Conservation (phyloP, 2,888 invertebrate species). For the Clanis bilineata region DNA sequence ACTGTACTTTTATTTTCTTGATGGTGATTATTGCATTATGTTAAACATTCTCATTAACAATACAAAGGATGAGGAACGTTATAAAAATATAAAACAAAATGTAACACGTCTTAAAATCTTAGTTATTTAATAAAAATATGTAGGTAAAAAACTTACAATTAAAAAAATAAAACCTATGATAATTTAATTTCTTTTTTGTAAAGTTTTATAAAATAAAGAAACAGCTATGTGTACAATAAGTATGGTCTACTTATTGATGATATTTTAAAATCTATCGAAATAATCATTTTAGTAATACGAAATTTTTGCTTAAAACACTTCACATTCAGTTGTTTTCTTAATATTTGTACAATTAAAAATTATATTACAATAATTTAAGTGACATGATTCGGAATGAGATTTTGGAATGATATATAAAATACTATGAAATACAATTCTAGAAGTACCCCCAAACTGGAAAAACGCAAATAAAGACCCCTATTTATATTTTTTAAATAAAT, state of each 20-base stretch:
- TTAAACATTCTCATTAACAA: neutral
- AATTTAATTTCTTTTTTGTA: neutral
- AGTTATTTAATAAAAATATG: neutral
- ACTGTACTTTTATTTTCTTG: neutral
- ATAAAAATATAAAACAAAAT: neutral
- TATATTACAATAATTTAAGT: neutral
- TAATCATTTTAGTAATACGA: neutral
- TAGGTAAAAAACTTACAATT: neutral
- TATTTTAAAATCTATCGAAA: neutral
- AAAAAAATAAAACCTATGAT: neutral
- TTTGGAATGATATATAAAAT: constrained; percentile 20
- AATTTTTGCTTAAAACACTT: neutral
- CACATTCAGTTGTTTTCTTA: neutral
- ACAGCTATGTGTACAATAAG: neutral
- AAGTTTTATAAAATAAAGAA: neutral
- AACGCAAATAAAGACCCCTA: too few species aligned
- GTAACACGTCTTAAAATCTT: neutral
- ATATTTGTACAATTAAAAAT: neutral
- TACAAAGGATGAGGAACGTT: neutral
- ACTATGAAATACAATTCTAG: neutral
- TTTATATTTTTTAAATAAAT: neutral
- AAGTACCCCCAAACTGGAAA: neutral
- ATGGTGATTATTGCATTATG: neutral
- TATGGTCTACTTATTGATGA: neutral
- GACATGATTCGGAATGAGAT: constrained; percentile 11